These are phyloP conservation scores for Enteromius radiatus DNA, from an alignment of 2,797 vertebrate genomes.

Conservation along the genomic window DNA sequence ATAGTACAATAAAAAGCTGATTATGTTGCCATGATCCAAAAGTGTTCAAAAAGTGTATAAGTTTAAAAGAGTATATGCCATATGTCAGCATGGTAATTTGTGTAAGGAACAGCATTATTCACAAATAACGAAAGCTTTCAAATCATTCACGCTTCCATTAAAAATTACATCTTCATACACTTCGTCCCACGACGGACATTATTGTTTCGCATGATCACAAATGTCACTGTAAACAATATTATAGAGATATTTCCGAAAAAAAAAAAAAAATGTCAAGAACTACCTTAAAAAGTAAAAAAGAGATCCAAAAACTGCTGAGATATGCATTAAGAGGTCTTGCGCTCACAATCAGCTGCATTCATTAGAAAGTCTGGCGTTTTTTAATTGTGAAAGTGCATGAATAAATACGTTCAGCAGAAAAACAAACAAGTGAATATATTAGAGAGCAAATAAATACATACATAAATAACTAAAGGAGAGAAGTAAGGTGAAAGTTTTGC, in stretches of 20 bases:
- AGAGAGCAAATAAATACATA: conserved; percentile 14
- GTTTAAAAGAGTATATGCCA: not conserved
- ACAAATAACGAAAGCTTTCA: not conserved
- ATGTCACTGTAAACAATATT: not conserved
- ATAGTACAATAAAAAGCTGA: not conserved
- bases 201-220: not conserved
- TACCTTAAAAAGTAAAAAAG: too few relatives aligned
- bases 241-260: not conserved
- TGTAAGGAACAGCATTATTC: not conserved
- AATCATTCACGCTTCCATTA: not conserved
- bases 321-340: not conserved
- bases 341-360: not conserved
- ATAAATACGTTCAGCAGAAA: conserved; percentile 6
- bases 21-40: not conserved
- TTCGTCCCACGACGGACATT: not conserved
- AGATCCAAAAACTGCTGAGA: too few relatives aligned
- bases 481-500: conserved; percentile 50
- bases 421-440: conserved; percentile 38
- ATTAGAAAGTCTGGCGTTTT: not conserved
- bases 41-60: not conserved
- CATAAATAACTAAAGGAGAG: not conserved
- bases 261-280: too few relatives aligned
- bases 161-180: not conserved
- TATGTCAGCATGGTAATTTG: not conserved
- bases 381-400: conserved; percentile 30